Base-by-base conservation (phyloP, 1,140 invertebrate genomes). In the Neodiprion fabricii region DNA sequence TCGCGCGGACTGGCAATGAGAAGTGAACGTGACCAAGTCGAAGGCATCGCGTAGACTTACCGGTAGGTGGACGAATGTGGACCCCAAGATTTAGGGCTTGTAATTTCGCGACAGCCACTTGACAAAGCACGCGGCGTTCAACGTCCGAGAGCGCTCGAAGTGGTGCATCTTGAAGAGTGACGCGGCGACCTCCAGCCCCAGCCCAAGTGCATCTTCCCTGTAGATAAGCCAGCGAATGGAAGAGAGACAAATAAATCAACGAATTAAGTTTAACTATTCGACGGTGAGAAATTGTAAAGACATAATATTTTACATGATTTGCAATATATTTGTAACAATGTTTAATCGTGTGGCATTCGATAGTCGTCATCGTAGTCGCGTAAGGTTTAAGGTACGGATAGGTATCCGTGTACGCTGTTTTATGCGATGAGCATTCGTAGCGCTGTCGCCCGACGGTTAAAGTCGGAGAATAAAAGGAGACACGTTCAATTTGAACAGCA, bases 171-270 rank as follows among this genome's bases (percentile, higher is more conserved):
- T 90, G 87, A 67, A 97, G 89, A 48, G 92, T 91, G 74, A 97
- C 93, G 77, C 92, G 91, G 72, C 94, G 92, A 47, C 95, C 95
- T 74, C 90, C 90, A 69, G 94, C 92, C 77, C 94, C 95, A 82
- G 91, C 92, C 96, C 96, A 98, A 77, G 91, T 90, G 89, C 93
- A 96, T 82, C 94, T 93, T 78, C 94, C 95, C 96, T 97, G 89
- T 74, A 90, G 77, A 77, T 77, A 78, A 50, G 71, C 65, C 67
- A n/a, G 11, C 10, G 17, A 28, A 4, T 70, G 3, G 48, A n/a
- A 40, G 17, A 69, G 67, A 74, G 14, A 28, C 9, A 48, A 71
- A 69, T 48, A 3, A 21, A 12, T 70, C 68, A 21, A 1, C 4
- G 28, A 14, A 28, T n/a, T 9, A 14, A 28, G 12, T 12, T 12